phyloP scores from a whole-genome alignment of 64 coral and sea anemone species.

The Hydrozoanthus tunicans region DNA sequence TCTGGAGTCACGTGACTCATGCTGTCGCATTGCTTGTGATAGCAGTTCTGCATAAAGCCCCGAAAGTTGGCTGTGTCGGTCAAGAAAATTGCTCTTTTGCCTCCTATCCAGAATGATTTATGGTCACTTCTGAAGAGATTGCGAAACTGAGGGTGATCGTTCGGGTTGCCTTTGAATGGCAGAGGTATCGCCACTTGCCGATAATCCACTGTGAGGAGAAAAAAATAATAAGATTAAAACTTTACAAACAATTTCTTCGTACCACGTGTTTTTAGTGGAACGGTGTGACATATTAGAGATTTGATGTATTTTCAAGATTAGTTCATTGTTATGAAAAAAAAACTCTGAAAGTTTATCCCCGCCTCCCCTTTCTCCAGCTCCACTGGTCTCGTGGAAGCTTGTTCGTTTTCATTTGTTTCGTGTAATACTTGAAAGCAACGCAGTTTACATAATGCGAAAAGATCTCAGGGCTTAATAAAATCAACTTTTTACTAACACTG shows the following conservation, averaged over 20 bases:
- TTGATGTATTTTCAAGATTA: too few relatives aligned
- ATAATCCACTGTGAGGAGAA: background rate
- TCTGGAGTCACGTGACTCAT: constrained; percentile 47
- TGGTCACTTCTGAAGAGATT: constrained; percentile 75
- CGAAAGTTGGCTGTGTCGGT: constrained; percentile 63
- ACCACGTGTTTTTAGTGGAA: too few relatives aligned
- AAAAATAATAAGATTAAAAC: background rate
- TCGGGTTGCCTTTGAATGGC: constrained; percentile 50
- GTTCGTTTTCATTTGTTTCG: too few relatives aligned
- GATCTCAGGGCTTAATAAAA: too few relatives aligned
- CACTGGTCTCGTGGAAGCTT: too few relatives aligned
- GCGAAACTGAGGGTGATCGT: background rate
- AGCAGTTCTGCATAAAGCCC: constrained; percentile 55
- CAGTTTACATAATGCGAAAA: too few relatives aligned
- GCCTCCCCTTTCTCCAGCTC: too few relatives aligned
- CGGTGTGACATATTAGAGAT: too few relatives aligned
- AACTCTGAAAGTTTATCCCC: too few relatives aligned
- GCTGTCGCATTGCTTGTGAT: constrained; percentile 60
- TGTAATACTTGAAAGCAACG: too few relatives aligned
- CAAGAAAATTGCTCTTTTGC: constrained; percentile 50
- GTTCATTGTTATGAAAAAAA: too few relatives aligned
- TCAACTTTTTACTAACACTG: too few relatives aligned
- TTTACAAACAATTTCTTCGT: background rate
- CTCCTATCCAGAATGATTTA: constrained; percentile 20
- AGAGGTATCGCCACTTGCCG: background rate